phyloP scores from a whole-genome alignment of 2,797 vertebrate genomes.

The Alauda arvensis region DNA sequence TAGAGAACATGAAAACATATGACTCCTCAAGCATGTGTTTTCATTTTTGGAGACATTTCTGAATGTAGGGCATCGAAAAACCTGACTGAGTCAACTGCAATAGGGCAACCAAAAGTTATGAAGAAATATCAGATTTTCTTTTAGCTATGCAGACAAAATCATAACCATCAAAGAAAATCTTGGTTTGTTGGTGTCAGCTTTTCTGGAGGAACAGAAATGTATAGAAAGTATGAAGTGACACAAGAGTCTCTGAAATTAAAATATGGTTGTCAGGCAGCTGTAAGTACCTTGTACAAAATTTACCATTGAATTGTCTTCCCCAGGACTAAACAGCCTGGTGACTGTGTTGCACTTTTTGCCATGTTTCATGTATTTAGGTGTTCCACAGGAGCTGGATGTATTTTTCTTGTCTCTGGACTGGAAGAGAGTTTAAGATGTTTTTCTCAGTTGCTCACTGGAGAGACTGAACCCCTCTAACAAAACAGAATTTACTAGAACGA shows the following conservation, averaged over 20 bases:
- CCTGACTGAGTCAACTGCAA: not conserved
- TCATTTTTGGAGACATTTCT: not conserved
- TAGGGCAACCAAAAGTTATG: not conserved
- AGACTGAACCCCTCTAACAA: not conserved
- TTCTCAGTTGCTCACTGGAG: not conserved
- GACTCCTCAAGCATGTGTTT: not conserved
- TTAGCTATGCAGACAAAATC: not conserved
- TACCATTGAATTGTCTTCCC: not conserved
- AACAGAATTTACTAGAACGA: not conserved
- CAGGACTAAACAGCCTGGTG: not conserved
- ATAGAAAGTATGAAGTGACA: not conserved
- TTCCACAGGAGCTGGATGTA: not conserved
- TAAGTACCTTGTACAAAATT: not conserved
- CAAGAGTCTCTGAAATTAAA: not conserved
- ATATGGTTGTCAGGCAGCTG: accelerated
- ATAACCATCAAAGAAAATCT: not conserved
- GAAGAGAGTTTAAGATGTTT: not conserved
- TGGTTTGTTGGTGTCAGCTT: not conserved
- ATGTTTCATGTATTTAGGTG: not conserved
- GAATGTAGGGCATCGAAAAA: not conserved
- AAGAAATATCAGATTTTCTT: not conserved
- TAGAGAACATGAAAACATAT: not conserved
- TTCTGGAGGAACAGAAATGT: not conserved
- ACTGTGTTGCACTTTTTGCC: not conserved
- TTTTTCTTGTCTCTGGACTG: not conserved